Base-by-base conservation (phyloP, 2,888 invertebrate genomes). In the Eucriotettix oculatus region DNA sequence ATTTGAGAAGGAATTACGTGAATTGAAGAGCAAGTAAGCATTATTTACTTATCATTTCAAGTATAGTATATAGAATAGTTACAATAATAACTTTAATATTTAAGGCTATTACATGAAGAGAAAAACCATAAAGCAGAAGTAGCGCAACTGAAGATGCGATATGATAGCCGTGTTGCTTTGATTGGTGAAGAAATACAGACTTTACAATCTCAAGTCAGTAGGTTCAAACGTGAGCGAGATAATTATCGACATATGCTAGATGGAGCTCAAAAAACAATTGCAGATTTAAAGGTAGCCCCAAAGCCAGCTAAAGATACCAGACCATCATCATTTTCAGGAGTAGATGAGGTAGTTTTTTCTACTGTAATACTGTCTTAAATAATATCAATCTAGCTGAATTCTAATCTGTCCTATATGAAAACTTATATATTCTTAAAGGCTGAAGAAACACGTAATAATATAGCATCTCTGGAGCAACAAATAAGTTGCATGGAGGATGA, bases 181-280 rank as follows among this genome's bases (percentile, higher is more conserved):
- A 83, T 93, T 69, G 82, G 86, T 64, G 87, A 87, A 63, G 93
- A 94, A 73, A 78, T 92, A 48, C 86, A 86, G 66, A 84, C 88
- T 10, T 78, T 91, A 68, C 92, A 92, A 71, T 80, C 79, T 64
- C 88, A 88, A 78, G 82, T 86, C 65, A 79, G 85, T 29, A 79
- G 90, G 67, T 91, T 92, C 71, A 89, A 90, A 70, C 79, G 90
- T 62, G 94, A 94, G 73, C 79, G 91, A 59, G 93, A 94, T 70
- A 87, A 87, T 58, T 92, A 89, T 69, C 89, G 90, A 66, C 90
- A 92, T 70, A 90, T 94, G 86, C 72, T 93, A 52, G 91, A 92
- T 69, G 85, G 86, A 12, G 89, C 92, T 1, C 91, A 92, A 71
- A 87, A 87, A 73, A 85, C 86, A 48, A 87, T 90, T 67, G 80